Evolutionary conservation across 2,888 invertebrate genomes (phyloP).

Genomic region (Anaspis maculata): DNA sequence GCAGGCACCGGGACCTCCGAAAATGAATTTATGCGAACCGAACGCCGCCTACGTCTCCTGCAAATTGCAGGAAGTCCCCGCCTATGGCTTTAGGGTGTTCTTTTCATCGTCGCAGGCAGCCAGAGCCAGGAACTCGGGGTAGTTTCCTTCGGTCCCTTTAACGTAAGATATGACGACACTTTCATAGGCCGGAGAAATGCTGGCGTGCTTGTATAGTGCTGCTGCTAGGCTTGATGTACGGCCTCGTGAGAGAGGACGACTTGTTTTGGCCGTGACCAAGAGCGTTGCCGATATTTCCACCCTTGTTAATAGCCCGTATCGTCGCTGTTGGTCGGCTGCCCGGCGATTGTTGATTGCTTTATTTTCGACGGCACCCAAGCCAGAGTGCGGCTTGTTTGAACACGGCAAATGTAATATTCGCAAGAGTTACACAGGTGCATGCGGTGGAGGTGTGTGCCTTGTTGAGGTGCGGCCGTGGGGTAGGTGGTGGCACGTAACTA

Average conservation of each 20-base stretch:
- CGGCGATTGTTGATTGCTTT: constrained; percentile 13
- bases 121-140: constrained; percentile 18
- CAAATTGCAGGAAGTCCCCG: constrained; percentile 13
- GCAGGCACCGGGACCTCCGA: too few species aligned
- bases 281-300: constrained; percentile 20
- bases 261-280: constrained; percentile 19
- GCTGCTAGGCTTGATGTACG: constrained; percentile 12
- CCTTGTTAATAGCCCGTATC: constrained; percentile 22
- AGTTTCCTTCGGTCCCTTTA: constrained; percentile 21
- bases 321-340: constrained; percentile 8
- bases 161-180: constrained; percentile 24
- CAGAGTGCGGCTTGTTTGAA: too few species aligned
- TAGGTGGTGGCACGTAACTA: too few species aligned
- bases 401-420: too few species aligned
- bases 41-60: constrained; percentile 11
- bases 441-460: too few species aligned
- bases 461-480: too few species aligned
- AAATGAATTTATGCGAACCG: too few species aligned
- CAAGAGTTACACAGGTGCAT: too few species aligned
- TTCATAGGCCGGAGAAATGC: constrained; percentile 22
- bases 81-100: constrained; percentile 11
- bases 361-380: too few species aligned
- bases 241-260: constrained; percentile 11
- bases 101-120: too few species aligned
- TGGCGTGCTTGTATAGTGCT: too few species aligned